A percentile compares a stretch with the other conserved stretches of the same genome.
Conservation (phyloP, 2,113 vertebrate species). For the Burhinus bistriatus region DNA sequence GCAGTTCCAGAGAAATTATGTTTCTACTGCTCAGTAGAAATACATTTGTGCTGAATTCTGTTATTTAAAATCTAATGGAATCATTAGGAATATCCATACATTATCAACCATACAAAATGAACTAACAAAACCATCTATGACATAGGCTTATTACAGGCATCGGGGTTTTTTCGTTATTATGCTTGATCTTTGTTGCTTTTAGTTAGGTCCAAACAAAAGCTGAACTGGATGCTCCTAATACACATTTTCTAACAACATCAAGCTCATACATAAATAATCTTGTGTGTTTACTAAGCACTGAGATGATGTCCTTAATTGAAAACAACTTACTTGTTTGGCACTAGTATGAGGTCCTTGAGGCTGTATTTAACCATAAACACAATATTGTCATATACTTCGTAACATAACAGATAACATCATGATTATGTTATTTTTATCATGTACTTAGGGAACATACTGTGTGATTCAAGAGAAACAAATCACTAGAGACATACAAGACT, state of each 20-base stretch:
- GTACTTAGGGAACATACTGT: neutral
- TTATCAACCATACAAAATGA: conserved; percentile 65
- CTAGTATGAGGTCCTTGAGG: conserved; percentile 47
- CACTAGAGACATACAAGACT: neutral
- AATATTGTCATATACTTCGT: conserved; percentile 41
- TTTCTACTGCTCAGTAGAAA: conserved; percentile 72
- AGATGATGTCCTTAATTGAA: conserved; percentile 63
- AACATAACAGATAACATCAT: conserved; percentile 37
- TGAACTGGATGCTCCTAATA: conserved; percentile 38
- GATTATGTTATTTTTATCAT: conserved; percentile 32
- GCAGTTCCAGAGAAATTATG: conserved; percentile 77
- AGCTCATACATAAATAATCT: conserved; percentile 68
- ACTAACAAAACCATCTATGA: conserved; percentile 55
- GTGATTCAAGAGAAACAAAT: conserved; percentile 27
- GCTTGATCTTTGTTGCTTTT: conserved; percentile 30
- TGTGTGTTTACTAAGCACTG: conserved; percentile 38
- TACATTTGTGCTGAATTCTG: conserved; percentile 73
- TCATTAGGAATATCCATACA: conserved; percentile 68
- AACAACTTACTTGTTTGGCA: conserved; percentile 51
- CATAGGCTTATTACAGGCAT: conserved; percentile 21
- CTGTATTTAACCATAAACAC: conserved; percentile 60
- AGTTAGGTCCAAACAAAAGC: conserved; percentile 15
- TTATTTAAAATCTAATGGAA: conserved; percentile 78
- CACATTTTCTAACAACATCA: conserved; percentile 23
- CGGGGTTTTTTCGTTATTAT: conserved; percentile 36